These are phyloP conservation scores for Xerus inauris DNA, from an alignment of 2,113 vertebrate species.

Conservation along the genomic window DNA sequence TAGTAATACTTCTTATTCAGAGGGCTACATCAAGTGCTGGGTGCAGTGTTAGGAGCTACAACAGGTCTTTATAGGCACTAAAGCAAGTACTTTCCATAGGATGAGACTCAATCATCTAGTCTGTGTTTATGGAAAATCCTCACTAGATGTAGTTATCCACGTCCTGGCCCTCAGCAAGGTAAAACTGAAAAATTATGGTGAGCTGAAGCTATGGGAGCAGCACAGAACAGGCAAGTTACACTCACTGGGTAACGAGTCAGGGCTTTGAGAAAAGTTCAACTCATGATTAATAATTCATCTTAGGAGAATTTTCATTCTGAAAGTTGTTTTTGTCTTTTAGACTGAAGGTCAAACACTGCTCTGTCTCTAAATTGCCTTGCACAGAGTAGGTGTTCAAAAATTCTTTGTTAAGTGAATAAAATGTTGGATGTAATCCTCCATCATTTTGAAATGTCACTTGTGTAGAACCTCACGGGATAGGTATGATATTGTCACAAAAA, in stretches of 20 bases:
- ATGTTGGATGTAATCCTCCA: background rate
- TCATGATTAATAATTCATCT: background rate
- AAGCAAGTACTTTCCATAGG: background rate
- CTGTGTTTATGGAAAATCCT: background rate
- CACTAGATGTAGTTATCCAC: background rate
- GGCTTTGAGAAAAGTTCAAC: background rate
- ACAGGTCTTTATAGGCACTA: background rate
- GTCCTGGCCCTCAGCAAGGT: background rate
- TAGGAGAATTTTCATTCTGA: background rate
- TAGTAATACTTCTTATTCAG: background rate
- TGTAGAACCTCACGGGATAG: background rate
- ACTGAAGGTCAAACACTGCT: background rate
- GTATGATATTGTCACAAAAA: background rate
- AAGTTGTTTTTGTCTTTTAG: background rate
- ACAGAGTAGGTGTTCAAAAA: background rate
- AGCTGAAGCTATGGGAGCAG: fast-evolving
- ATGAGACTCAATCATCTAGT: background rate
- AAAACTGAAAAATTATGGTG: background rate
- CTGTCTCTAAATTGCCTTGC: background rate
- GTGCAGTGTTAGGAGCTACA: background rate
- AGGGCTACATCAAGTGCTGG: background rate
- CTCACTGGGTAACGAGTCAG: no score
- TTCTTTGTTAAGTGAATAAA: background rate
- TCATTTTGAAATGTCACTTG: background rate
- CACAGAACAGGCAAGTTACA: fast-evolving